Conservation (phyloP, 2,797 vertebrate genomes). For the Odontamblyopus lacepedii region DNA sequence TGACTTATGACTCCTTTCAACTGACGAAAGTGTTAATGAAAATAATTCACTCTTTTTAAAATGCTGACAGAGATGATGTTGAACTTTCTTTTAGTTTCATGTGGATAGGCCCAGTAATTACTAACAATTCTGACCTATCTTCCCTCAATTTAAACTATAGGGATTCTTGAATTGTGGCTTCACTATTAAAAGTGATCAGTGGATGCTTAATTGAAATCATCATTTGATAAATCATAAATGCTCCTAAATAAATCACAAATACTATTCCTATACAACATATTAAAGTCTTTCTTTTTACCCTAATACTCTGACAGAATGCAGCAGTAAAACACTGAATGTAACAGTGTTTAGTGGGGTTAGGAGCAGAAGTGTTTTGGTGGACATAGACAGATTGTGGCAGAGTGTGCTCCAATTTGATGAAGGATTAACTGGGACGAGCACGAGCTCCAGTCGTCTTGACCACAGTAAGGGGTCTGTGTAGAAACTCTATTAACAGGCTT, state of each 20-base stretch:
- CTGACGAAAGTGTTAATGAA: too few relatives aligned
- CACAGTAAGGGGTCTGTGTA: conserved; percentile 26
- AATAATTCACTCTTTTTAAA: too few relatives aligned
- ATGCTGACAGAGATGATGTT: too few relatives aligned
- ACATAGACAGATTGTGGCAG: conserved; percentile 19
- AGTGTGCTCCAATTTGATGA: conserved; percentile 23
- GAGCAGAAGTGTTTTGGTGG: conserved; percentile 7
- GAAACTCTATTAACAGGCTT: conserved; percentile 45
- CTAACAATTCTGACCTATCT: too few relatives aligned
- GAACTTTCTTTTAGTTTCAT: too few relatives aligned
- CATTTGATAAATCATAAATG: too few relatives aligned
- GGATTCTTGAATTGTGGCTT: too few relatives aligned
- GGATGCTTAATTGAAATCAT: too few relatives aligned
- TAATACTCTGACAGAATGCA: not conserved
- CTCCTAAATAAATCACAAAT: too few relatives aligned
- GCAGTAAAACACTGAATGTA: not conserved
- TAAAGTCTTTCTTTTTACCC: not conserved
- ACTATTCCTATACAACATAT: not conserved
- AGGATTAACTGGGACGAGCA: conserved; percentile 38
- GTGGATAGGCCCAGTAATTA: too few relatives aligned
- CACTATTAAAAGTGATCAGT: not conserved
- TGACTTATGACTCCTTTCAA: too few relatives aligned
- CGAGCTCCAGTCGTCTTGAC: conserved; percentile 40
- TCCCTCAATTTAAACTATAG: too few relatives aligned
- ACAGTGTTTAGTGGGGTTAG: not conserved